Evolutionary conservation across 2,113 vertebrate genomes (phyloP).

Genomic region (Heterochromis multidens): DNA sequence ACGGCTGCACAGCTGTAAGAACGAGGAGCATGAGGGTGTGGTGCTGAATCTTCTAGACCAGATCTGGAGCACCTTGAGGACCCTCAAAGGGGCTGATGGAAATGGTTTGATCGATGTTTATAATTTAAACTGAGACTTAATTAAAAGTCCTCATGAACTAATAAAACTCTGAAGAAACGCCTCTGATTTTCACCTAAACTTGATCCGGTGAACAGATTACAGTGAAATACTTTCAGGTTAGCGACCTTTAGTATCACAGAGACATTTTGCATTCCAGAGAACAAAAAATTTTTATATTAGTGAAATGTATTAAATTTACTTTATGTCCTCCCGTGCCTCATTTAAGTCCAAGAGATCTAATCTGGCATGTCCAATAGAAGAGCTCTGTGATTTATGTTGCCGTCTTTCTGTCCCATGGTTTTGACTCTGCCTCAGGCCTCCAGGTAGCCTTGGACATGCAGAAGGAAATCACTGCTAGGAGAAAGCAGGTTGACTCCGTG

Average conservation of each 20-base stretch:
- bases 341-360: background rate
- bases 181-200: background rate
- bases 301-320: background rate
- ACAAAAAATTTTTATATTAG: background rate
- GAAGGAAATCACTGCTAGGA: constrained; percentile 82
- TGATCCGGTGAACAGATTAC: background rate
- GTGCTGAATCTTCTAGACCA: constrained; percentile 78
- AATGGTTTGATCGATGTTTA: constrained; percentile 71
- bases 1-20: constrained; percentile 69
- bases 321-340: background rate
- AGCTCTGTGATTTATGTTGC: background rate
- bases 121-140: background rate
- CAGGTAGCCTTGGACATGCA: constrained; percentile 84
- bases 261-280: background rate
- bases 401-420: background rate
- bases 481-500: constrained; percentile 81
- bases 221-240: background rate
- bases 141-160: constrained; percentile 1
- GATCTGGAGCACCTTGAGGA: constrained; percentile 73
- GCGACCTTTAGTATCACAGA: background rate
- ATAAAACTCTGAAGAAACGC: background rate
- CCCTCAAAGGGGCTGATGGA: constrained; percentile 74
- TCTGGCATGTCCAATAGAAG: background rate
- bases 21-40: constrained; percentile 69
- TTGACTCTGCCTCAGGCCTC: constrained; percentile 68